Evolutionary conservation across 2,888 invertebrate species (phyloP).

Genomic region (Pterostichus niger): DNA sequence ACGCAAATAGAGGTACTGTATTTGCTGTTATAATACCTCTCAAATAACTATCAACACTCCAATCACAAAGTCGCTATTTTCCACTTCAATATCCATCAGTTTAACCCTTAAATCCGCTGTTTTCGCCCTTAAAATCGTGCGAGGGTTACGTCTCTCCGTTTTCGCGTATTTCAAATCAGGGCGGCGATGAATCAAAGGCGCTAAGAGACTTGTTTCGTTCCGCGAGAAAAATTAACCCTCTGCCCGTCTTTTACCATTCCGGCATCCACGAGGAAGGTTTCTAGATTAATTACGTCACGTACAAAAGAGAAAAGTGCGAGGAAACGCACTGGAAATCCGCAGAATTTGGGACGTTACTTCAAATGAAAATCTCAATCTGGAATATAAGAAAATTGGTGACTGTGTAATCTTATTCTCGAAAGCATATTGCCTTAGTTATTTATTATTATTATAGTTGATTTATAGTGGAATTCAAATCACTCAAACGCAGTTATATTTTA

Average conservation of each 20-base stretch:
- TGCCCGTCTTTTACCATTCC: conserved; percentile 1
- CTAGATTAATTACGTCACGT: conserved; percentile 60
- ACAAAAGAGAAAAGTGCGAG: conserved; percentile 19
- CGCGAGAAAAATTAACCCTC: conserved; percentile 47
- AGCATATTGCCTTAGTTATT: no score
- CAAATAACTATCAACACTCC: not conserved
- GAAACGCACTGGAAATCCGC: conserved; percentile 1
- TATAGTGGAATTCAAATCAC: no score
- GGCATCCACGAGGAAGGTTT: not conserved
- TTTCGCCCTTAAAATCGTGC: conserved; percentile 2
- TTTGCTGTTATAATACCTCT: not conserved
- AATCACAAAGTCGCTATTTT: conserved; percentile 20
- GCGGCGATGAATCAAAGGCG: not conserved
- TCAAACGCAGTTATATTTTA: no score
- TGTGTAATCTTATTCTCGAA: no score
- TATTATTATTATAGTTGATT: no score
- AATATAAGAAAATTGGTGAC: not conserved
- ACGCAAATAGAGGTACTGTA: no score
- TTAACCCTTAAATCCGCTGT: conserved; percentile 10
- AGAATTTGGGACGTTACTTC: not conserved
- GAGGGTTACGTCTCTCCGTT: not conserved
- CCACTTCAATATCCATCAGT: conserved; percentile 24
- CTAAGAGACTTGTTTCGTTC: conserved; percentile 18
- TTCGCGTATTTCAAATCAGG: not conserved
- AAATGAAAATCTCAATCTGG: not conserved